Evolutionary conservation across 2,797 vertebrate genomes (phyloP).

Genomic region (Pangasius larnaudii): DNA sequence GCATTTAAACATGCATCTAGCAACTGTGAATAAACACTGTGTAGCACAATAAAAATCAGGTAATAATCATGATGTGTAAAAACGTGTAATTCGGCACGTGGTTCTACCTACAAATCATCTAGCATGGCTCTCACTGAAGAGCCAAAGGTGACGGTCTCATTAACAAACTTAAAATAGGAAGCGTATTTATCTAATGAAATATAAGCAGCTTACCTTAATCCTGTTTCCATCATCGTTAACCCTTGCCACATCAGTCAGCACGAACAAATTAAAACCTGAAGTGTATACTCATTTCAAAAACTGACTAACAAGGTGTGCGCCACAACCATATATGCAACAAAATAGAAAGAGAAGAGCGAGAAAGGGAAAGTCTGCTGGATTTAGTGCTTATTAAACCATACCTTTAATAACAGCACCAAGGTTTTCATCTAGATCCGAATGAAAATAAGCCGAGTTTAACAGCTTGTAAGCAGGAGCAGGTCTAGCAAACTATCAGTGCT

Average conservation of each 20-base stretch:
- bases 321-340: neutral
- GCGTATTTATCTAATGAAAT: neutral
- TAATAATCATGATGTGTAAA: neutral
- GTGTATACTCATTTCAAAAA: neutral
- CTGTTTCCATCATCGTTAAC: constrained; percentile 10
- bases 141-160: constrained; percentile 1
- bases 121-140: neutral
- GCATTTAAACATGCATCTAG: neutral
- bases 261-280: neutral
- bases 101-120: neutral
- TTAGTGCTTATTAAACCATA: neutral
- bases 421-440: neutral
- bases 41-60: neutral
- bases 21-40: neutral
- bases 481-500: neutral
- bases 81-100: neutral
- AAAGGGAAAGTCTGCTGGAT: neutral
- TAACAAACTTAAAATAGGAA: neutral
- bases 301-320: neutral
- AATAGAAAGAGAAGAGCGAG: neutral
- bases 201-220: constrained; percentile 6
- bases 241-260: too few relatives aligned
- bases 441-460: neutral
- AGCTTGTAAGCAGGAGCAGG: neutral
- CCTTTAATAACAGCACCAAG: neutral